Base-by-base conservation (phyloP, 2,797 vertebrate genomes). In the Dallia pectoralis region DNA sequence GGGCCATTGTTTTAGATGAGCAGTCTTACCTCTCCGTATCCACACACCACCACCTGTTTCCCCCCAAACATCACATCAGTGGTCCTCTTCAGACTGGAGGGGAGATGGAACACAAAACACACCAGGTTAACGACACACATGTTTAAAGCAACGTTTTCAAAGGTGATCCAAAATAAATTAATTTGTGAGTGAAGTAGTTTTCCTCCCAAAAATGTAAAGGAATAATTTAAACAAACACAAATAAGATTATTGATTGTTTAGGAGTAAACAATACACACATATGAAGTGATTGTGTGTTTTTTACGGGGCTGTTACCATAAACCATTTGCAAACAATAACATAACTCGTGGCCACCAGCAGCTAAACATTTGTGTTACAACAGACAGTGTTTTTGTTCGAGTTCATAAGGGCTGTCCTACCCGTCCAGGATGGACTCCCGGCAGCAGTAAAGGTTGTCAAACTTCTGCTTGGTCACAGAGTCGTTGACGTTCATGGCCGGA, bases 391-490 rank as follows among this genome's bases (percentile, higher is more conserved):
- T n/a, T n/a, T 15, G 1, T 6, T 6, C 1, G n/a, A 19, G 0
- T 16, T n/a, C 16, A 1, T 51, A 2, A 8, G 5, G 33, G 22
- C 14, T 44, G n/a, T 47, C 15, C 19, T 18, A 15, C 47, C 70
- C 11, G 0, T 98, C 97, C 76, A 98, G 87, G 88, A 98, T 98
- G 74, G 97, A 98, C 87, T 98, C 97, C 51, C 97, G 90, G 92
- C 97, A 98, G 91, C 97, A 98, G 91, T 98, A 98, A 5, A 98
- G 93, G 89, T 98, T 98, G 90, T 98, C 97, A 80, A 98, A 98
- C 88, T 98, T 98, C 91, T 98, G 97, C 86, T 98, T 98, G 59
- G 97, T 98, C 73, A 98, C 97, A 0, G 97, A 98, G 87, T 98
- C 97, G 36, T 98, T 98, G 85, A 98, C 97, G 4, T 98, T 98